Conservation (phyloP, 2,888 invertebrate species). For the Drosophila vallismaia region DNA sequence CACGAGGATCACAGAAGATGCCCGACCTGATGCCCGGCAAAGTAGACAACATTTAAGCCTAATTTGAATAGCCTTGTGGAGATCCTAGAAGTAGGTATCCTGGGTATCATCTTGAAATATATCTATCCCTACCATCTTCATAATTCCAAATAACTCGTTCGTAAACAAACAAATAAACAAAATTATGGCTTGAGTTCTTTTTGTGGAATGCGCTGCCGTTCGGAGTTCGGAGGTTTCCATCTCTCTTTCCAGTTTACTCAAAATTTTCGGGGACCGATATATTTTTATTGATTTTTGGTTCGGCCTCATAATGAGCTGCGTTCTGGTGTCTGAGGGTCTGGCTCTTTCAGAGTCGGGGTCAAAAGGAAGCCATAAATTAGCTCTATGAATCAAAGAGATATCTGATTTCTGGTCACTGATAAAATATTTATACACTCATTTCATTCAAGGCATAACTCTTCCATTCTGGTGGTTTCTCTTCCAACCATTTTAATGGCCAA, state of each 20-base stretch:
- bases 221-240: conserved; percentile 12
- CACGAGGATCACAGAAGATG: conserved; percentile 62
- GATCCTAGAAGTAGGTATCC: conserved; percentile 21
- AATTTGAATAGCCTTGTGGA: conserved; percentile 59
- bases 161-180: conserved; percentile 29
- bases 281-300: conserved; percentile 81
- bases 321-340: conserved; percentile 71
- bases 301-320: conserved; percentile 74
- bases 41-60: conserved; percentile 46
- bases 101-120: neutral
- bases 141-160: conserved; percentile 60
- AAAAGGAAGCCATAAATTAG: conserved; percentile 83
- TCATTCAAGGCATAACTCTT: conserved; percentile 69
- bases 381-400: conserved; percentile 82
- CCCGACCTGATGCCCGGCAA: conserved; percentile 27
- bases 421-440: conserved; percentile 81
- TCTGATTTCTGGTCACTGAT: conserved; percentile 82
- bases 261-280: conserved; percentile 66
- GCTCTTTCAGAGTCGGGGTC: conserved; percentile 44
- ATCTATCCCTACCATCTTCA: conserved; percentile 23
- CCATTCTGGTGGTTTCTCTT: conserved; percentile 34
- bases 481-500: conserved; percentile 61
- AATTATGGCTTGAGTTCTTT: conserved; percentile 40
- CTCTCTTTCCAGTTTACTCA: conserved; percentile 32
- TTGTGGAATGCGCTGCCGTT: conserved; percentile 60